phyloP scores from a whole-genome alignment of 2,888 invertebrate genomes.

The Nomada ferruginata region DNA sequence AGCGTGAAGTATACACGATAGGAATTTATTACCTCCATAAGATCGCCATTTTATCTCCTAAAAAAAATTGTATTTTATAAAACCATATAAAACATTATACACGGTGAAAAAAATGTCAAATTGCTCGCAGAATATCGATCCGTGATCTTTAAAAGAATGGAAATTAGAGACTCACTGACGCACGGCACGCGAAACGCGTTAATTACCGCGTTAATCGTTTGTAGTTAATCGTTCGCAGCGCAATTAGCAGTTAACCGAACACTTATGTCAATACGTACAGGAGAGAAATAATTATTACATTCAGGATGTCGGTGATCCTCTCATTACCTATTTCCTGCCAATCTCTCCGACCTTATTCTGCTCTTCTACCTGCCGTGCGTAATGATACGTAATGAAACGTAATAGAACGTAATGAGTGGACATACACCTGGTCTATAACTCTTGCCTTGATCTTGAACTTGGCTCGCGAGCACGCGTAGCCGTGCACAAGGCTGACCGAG shows the following conservation, averaged over 20 bases:
- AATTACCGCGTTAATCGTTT: constrained; percentile 40
- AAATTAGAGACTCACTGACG: background rate
- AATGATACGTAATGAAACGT: constrained; percentile 70
- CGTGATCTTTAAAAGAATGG: background rate
- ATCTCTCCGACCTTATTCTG: constrained; percentile 60
- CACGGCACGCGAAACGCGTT: constrained; percentile 32
- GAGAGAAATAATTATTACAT: constrained; percentile 54
- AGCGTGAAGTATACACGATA: background rate
- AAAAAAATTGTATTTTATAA: too few species aligned
- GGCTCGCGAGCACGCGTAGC: constrained; percentile 8
- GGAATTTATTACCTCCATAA: background rate
- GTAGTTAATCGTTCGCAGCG: constrained; percentile 43
- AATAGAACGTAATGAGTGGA: constrained; percentile 69
- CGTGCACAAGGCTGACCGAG: constrained; percentile 30
- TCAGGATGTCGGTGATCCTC: constrained; percentile 59
- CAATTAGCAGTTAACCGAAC: constrained; percentile 52
- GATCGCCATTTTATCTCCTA: too few species aligned
- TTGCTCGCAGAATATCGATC: background rate
- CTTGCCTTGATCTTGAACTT: constrained; percentile 57
- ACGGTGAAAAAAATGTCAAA: background rate
- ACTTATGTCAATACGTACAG: constrained; percentile 33
- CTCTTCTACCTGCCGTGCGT: constrained; percentile 54
- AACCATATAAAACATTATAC: background rate
- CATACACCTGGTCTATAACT: constrained; percentile 60
- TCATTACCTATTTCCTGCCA: constrained; percentile 69